Base-by-base conservation (phyloP, 2,113 vertebrate species). In the Anoplopoma fimbria region DNA sequence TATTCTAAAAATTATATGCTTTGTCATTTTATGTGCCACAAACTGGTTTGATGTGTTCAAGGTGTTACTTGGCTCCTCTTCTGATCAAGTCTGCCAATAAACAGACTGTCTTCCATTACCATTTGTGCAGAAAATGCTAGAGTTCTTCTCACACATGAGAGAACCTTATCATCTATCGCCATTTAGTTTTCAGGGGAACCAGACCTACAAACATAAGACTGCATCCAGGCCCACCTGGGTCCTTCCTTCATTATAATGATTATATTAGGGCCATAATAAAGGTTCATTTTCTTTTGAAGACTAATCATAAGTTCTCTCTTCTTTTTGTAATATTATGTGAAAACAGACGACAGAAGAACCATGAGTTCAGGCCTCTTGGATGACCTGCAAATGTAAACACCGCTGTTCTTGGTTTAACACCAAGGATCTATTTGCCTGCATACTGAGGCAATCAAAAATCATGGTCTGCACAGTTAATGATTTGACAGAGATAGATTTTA, bases 401-500 rank as follows among this genome's bases (percentile, higher is more conserved):
- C 9, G 29, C 2, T 29, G 34, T 19, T 55, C 40, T 84, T 38
- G 53, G 23, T 4, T 65, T 25, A 47, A 29, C 42, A 67, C 1
- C 12, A 25, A 23, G 13, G 4, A 9, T 61, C 6, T 42, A 57
- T 73, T 17, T 9, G 31, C 4, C 23, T 55, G 21, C 7, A 23
- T 12, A 21, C n/a, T 9, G 6, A 53, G 58, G 68, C 36, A 38
- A 62, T 57, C 33, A 69, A 63, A 78, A 53, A 49, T 33, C 21
- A 31, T 19, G 25, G 6, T 49, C 23, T 53, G 38, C 7, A 6
- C 19, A 45, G 69, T 83, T 88, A 91, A 87, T 82, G 27, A 88
- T 89, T 89, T 21, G 21, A 71, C 64, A 61, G 13, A 8, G 4
- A 67, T 12, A 70, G 36, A 25, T 63, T 82, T 83, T 77, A 36